These are phyloP conservation scores for Harmothoe impar DNA, from an alignment of 2,888 invertebrate genomes.

Conservation along the genomic window DNA sequence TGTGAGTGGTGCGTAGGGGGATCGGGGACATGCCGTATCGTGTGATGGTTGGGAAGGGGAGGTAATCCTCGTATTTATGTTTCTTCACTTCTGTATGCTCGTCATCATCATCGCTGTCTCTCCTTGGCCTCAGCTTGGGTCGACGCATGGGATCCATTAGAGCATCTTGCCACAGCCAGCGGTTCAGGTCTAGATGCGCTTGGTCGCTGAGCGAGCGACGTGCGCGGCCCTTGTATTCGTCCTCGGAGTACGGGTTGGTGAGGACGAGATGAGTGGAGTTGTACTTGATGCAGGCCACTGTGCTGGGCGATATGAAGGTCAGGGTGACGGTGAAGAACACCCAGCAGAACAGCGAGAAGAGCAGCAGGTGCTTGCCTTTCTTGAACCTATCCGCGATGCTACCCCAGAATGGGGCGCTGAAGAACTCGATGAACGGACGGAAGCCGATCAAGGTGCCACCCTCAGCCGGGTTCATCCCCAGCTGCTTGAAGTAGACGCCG, in stretches of 20 bases:
- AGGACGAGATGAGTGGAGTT: slow-evolving; percentile 85
- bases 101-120: slow-evolving; percentile 52
- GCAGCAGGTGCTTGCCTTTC: slow-evolving; percentile 88
- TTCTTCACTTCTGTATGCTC: neutral
- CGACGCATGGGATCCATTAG: neutral
- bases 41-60: slow-evolving; percentile 70
- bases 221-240: slow-evolving; percentile 48
- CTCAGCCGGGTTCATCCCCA: slow-evolving; percentile 99
- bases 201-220: neutral
- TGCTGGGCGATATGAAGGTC: slow-evolving; percentile 96
- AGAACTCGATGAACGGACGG: slow-evolving; percentile 97
- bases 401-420: slow-evolving; percentile 99
- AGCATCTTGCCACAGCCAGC: slow-evolving; percentile 4
- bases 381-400: slow-evolving; percentile 92
- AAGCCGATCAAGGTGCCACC: slow-evolving; percentile 94
- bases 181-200: neutral
- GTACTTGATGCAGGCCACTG: slow-evolving; percentile 93
- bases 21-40: slow-evolving; percentile 72
- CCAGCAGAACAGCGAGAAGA: slow-evolving; percentile 96
- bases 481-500: slow-evolving; percentile 99
- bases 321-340: slow-evolving; percentile 97
- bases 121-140: neutral
- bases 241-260: slow-evolving; percentile 68
- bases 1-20: slow-evolving; percentile 73
- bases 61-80: slow-evolving; percentile 60